phyloP scores from a whole-genome alignment of 2,888 invertebrate genomes.

The Pyralis farinalis region DNA sequence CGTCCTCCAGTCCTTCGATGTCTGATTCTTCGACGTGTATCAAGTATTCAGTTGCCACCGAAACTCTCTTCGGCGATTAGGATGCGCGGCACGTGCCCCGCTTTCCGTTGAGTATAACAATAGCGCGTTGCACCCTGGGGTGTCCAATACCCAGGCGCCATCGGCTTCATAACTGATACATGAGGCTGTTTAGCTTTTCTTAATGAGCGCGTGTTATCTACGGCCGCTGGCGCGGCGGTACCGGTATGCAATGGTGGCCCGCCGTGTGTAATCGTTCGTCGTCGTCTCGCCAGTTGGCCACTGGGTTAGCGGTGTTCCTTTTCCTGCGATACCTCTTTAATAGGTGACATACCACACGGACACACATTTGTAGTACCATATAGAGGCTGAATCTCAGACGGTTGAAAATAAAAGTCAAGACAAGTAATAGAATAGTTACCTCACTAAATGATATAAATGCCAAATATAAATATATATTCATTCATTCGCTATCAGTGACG shows the following conservation, averaged over 20 bases:
- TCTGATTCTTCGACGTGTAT: slow-evolving; percentile 47
- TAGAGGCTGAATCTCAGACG: slow-evolving; percentile 13
- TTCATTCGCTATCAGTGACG: too few relatives aligned
- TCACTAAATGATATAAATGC: too few relatives aligned
- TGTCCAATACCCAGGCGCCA: slow-evolving; percentile 38
- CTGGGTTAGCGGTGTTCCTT: slow-evolving; percentile 78
- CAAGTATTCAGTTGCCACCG: slow-evolving; percentile 70
- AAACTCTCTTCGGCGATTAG: slow-evolving; percentile 74
- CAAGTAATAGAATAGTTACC: too few relatives aligned
- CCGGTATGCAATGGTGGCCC: slow-evolving; percentile 69
- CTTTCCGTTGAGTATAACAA: slow-evolving; percentile 73
- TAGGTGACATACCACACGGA: slow-evolving; percentile 46
- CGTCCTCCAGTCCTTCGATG: slow-evolving; percentile 54
- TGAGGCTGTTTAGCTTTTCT: slow-evolving; percentile 26
- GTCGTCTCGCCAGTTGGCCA: slow-evolving; percentile 74
- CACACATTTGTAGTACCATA: slow-evolving; percentile 7
- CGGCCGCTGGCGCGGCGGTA: slow-evolving; percentile 58
- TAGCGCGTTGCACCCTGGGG: slow-evolving; percentile 61
- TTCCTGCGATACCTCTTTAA: slow-evolving; percentile 72
- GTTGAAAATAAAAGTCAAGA: slow-evolving; percentile 8
- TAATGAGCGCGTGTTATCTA: slow-evolving; percentile 45
- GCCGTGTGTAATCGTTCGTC: slow-evolving; percentile 59
- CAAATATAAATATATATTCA: too few relatives aligned
- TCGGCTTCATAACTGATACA: slow-evolving; percentile 39
- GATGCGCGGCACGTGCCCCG: slow-evolving; percentile 63